Conservation (phyloP, 2,888 invertebrate genomes). For the Limenitis camilla region DNA sequence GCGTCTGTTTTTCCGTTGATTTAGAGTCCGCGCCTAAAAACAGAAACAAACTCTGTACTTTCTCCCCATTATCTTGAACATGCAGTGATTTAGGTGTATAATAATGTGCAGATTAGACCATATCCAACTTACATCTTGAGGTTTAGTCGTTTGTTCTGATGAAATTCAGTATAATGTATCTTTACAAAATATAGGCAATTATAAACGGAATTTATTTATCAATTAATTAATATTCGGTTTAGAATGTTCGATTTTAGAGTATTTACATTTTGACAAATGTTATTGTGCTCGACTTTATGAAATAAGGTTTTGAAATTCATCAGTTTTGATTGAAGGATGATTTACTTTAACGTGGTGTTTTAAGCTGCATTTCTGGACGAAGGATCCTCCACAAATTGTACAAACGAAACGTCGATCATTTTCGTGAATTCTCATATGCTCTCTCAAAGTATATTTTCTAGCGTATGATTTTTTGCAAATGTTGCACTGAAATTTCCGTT, state of each 20-base stretch:
- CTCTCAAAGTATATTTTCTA: constrained; percentile 57
- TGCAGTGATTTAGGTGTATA: constrained; percentile 25
- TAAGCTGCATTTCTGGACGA: constrained; percentile 59
- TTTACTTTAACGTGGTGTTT: constrained; percentile 58
- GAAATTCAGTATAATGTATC: background rate
- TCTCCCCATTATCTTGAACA: constrained; percentile 26
- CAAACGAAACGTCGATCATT: constrained; percentile 59
- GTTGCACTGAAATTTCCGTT: constrained; percentile 63
- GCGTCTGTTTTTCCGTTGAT: constrained; percentile 33
- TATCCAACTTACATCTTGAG: constrained; percentile 8
- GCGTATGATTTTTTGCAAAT: constrained; percentile 70
- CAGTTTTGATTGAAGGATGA: constrained; percentile 36
- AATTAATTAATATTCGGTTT: background rate
- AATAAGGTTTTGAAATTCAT: constrained; percentile 19
- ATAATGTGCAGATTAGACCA: constrained; percentile 24
- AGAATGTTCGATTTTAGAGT: background rate
- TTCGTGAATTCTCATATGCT: constrained; percentile 62
- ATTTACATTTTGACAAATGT: background rate
- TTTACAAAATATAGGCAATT: background rate
- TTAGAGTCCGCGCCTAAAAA: constrained; percentile 58
- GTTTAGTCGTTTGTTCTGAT: background rate
- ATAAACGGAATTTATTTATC: background rate
- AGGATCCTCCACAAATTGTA: constrained; percentile 49
- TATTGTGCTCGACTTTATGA: constrained; percentile 1
- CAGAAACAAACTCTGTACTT: constrained; percentile 43